These are phyloP conservation scores for Melanargia galathea DNA, from an alignment of 2,888 invertebrate genomes.

Conservation along the genomic window DNA sequence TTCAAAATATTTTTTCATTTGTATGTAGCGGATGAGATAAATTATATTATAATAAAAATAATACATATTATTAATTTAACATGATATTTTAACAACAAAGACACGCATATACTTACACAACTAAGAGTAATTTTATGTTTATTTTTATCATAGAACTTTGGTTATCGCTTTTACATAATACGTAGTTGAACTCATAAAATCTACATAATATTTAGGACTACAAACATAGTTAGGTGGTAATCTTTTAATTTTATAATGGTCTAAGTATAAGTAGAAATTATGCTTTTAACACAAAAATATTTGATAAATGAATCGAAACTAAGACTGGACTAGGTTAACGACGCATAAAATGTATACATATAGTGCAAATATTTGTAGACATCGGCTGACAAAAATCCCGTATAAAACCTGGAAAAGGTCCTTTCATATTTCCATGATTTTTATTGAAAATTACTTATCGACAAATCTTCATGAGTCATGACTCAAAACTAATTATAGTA, in stretches of 20 bases:
- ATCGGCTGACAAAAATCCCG: not conserved
- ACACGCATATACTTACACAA: constrained; percentile 7
- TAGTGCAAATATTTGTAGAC: not conserved
- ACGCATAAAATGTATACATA: not conserved
- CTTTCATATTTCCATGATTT: not conserved
- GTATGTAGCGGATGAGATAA: not conserved
- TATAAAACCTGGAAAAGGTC: not conserved
- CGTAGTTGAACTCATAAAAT: constrained; percentile 5
- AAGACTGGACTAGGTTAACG: constrained; percentile 9
- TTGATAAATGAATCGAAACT: not conserved
- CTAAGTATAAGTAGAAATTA: no score
- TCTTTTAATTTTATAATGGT: not conserved
- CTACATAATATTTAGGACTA: constrained; percentile 3
- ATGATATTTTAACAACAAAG: not conserved
- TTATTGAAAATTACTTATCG: not conserved
- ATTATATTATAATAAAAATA: not conserved
- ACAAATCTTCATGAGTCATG: no score
- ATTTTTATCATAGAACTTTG: constrained; percentile 33
- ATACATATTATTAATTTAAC: not conserved
- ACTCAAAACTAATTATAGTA: constrained; percentile 61
- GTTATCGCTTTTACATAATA: constrained; percentile 33
- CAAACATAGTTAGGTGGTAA: constrained; percentile 18
- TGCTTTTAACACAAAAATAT: no score
- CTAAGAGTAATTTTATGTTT: not conserved
- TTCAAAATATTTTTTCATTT: not conserved